These are phyloP conservation scores for Tetramorium simillimum DNA, from an alignment of 1,140 invertebrate genomes.

Conservation along the genomic window DNA sequence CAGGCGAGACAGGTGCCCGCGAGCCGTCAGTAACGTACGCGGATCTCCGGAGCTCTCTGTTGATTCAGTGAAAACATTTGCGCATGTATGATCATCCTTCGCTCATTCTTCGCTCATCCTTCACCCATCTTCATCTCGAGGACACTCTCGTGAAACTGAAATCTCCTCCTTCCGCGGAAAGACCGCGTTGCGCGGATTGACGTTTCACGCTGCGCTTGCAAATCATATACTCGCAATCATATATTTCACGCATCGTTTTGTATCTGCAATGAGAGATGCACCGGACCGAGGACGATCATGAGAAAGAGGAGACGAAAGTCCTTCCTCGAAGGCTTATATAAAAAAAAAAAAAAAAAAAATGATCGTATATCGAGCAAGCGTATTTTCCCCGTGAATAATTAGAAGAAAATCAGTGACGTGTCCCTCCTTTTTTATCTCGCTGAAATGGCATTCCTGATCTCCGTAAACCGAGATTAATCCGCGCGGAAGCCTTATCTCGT, in stretches of 20 bases:
- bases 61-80: conserved; percentile 33
- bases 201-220: not conserved
- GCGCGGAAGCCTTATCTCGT: not conserved
- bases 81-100: conserved; percentile 35
- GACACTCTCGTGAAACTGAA: not conserved
- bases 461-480: not conserved
- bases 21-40: not conserved
- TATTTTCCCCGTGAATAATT: not conserved
- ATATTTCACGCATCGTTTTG: not conserved
- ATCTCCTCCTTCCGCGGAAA: not conserved
- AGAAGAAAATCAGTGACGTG: not conserved
- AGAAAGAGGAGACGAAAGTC: not conserved
- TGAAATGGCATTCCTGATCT: not conserved
- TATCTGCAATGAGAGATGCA: not conserved
- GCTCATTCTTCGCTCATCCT: not conserved
- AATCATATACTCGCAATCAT: not conserved
- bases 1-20: conserved; percentile 21
- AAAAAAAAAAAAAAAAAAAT: not conserved
- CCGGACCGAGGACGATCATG: not conserved
- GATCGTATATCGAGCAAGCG: not conserved
- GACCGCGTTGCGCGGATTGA: not conserved
- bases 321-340: not conserved
- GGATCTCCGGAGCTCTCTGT: not conserved
- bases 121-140: conserved; percentile 25
- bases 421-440: not conserved